Conservation (phyloP, 2,113 vertebrate species). For the Calyptomena viridis region DNA sequence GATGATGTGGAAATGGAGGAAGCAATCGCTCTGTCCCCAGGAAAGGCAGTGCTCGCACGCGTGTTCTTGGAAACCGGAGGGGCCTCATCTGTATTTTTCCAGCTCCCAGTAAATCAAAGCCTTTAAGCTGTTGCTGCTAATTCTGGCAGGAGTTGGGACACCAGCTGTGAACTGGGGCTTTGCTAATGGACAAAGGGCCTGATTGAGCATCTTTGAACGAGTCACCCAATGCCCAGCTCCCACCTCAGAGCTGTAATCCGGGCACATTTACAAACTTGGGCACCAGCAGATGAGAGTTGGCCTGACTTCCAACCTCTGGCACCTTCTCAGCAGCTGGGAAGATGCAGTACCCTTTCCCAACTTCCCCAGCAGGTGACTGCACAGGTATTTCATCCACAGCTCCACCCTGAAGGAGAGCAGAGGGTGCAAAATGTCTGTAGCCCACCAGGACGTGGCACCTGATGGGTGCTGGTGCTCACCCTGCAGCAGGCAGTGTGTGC, state of each 20-base stretch:
- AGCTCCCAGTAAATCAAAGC: constrained; percentile 55
- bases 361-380: not conserved
- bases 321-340: not conserved
- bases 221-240: not conserved
- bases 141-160: constrained; percentile 53
- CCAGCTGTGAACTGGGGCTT: constrained; percentile 32
- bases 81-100: constrained; percentile 47
- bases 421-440: not conserved
- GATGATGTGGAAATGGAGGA: not conserved
- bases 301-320: not conserved
- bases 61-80: not conserved
- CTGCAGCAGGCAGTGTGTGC: rapidly evolving
- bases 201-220: not conserved
- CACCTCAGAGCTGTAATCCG: not conserved
- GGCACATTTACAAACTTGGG: not conserved
- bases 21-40: not conserved
- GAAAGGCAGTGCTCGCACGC: not conserved
- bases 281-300: not conserved
- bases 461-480: not conserved
- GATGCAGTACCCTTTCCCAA: rapidly evolving
- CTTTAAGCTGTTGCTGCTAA: constrained; percentile 54
- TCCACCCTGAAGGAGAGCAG: not conserved
- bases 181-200: constrained; percentile 30
- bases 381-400: not conserved
- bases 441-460: rapidly evolving